Percentiles rank a stretch among this genome's conserved stretches.
These are phyloP conservation scores for Chesias legatella DNA, from an alignment of 2,888 invertebrate species.

Conservation along the genomic window DNA sequence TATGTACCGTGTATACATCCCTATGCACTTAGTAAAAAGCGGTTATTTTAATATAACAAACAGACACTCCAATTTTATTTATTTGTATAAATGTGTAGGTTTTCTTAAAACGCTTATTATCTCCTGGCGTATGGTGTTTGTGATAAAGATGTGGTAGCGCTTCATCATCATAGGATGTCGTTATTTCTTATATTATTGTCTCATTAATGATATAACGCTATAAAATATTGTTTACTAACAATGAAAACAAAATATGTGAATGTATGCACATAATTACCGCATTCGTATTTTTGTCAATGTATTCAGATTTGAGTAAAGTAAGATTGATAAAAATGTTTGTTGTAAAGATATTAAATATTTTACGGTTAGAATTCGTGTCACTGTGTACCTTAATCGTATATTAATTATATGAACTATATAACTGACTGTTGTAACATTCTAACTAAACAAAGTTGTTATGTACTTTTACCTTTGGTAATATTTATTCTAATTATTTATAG, in stretches of 20 bases:
- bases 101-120: constrained; percentile 38
- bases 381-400: constrained; percentile 29
- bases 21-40: no score
- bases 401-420: constrained; percentile 17
- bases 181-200: constrained; percentile 12
- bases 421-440: constrained; percentile 22
- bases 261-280: constrained; percentile 12
- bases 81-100: constrained; percentile 27
- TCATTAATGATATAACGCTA: constrained; percentile 11
- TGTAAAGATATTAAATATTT: constrained; percentile 18
- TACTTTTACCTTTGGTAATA: constrained; percentile 20
- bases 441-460: constrained; percentile 23
- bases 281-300: constrained; percentile 16
- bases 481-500: constrained; percentile 21
- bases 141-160: constrained; percentile 35
- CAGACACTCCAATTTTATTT: no score
- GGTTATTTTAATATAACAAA: no score
- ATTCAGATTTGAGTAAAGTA: constrained; percentile 16
- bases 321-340: constrained; percentile 14
- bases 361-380: constrained; percentile 27
- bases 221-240: constrained; percentile 7
- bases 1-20: no score
- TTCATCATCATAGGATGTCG: constrained; percentile 31
- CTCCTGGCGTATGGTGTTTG: constrained; percentile 37
- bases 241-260: constrained; percentile 7